Conservation (phyloP, 2,797 vertebrate genomes). For the Danio choprae region DNA sequence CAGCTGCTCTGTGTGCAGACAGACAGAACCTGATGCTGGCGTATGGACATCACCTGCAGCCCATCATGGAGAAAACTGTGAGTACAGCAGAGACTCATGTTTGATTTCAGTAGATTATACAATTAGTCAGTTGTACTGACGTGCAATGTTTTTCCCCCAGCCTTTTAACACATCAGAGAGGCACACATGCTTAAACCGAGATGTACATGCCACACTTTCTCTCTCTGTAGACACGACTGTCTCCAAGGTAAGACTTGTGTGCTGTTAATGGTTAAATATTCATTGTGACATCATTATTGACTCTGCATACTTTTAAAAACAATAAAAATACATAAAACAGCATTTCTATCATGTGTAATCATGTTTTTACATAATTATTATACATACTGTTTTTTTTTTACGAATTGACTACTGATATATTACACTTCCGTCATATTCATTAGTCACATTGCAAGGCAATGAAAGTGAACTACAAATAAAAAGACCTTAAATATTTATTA, state of each 20-base stretch:
- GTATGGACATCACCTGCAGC: conserved; percentile 91
- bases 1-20: conserved; percentile 84
- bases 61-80: conserved; percentile 91
- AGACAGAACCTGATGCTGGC: conserved; percentile 83
- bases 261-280: neutral
- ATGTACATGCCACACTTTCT: conserved; percentile 84
- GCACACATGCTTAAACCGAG: conserved; percentile 90
- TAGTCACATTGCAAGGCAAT: neutral
- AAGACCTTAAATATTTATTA: neutral
- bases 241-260: conserved; percentile 85
- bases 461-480: neutral
- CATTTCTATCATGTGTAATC: too few relatives aligned
- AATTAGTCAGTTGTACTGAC: neutral
- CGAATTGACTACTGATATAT: neutral
- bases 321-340: neutral
- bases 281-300: too few relatives aligned
- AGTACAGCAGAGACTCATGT: conserved; percentile 58
- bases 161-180: conserved; percentile 81
- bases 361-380: neutral
- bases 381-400: neutral
- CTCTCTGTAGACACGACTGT: conserved; percentile 86
- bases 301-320: too few relatives aligned
- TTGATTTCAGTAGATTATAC: neutral
- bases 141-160: neutral
- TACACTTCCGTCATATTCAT: neutral